These are phyloP conservation scores for Pollenia angustigena DNA, from an alignment of 2,888 invertebrate species.

Conservation along the genomic window DNA sequence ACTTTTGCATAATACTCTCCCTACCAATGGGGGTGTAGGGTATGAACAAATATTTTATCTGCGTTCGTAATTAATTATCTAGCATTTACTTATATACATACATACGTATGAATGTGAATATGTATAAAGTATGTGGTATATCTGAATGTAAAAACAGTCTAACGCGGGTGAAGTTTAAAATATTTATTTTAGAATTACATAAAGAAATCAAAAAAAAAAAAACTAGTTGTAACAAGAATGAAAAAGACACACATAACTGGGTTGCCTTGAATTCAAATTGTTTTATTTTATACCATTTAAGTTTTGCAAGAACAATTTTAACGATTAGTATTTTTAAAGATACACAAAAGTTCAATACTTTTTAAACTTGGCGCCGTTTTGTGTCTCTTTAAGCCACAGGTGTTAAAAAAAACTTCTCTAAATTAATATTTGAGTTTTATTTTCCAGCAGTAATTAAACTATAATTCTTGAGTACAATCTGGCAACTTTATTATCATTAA, in stretches of 20 bases:
- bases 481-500: no score
- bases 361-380: no score
- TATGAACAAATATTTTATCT: not conserved
- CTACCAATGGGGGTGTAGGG: no score
- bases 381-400: no score
- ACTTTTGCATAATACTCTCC: no score
- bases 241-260: not conserved
- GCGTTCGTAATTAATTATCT: not conserved
- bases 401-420: no score
- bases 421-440: no score
- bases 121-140: not conserved
- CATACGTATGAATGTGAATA: not conserved
- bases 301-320: not conserved
- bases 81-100: not conserved
- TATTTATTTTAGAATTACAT: conserved; percentile 4
- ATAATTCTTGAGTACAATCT: no score
- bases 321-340: not conserved
- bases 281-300: not conserved
- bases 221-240: no score
- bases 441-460: no score
- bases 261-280: conserved; percentile 25
- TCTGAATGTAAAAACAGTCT: no score
- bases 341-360: not conserved
- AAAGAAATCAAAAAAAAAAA: not conserved
- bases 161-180: not conserved